Percentiles rank a stretch among this genome's conserved stretches.
These are phyloP conservation scores for Thermophis baileyi DNA, from an alignment of 2,113 vertebrate genomes.

Conservation along the genomic window DNA sequence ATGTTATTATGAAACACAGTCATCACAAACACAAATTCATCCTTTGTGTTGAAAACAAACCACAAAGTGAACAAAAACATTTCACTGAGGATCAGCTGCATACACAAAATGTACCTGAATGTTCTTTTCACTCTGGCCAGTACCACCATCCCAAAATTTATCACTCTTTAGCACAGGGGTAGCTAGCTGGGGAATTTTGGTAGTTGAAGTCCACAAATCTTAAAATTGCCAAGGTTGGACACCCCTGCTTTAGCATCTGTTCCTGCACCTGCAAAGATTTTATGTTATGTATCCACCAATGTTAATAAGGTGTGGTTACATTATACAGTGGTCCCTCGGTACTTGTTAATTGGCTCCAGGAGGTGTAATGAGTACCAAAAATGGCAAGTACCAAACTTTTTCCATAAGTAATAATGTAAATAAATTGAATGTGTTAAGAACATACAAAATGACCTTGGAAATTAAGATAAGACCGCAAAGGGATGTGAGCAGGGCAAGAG, in stretches of 20 bases:
- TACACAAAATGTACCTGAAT: background rate
- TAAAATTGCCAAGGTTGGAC: too few species aligned
- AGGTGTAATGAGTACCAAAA: too few species aligned
- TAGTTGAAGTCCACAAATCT: too few species aligned
- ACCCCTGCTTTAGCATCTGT: background rate
- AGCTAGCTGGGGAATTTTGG: too few species aligned
- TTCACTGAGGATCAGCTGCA: background rate
- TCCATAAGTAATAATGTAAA: too few species aligned
- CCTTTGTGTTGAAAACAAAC: background rate
- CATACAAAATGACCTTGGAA: too few species aligned
- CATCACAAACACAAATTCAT: background rate
- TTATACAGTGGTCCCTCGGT: too few species aligned
- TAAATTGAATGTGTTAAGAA: too few species aligned
- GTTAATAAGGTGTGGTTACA: background rate
- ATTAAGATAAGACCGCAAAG: too few species aligned
- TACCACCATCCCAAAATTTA: background rate
- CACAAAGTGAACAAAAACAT: background rate
- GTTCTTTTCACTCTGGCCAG: background rate
- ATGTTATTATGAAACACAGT: background rate
- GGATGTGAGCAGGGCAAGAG: too few species aligned
- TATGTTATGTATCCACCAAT: background rate
- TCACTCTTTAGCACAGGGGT: background rate
- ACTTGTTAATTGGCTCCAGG: too few species aligned
- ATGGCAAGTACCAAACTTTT: too few species aligned
- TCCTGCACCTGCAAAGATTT: background rate